A percentile compares a stretch with the other conserved stretches of the same genome.
phyloP scores from a whole-genome alignment of 2,797 vertebrate genomes.

The Pampus argenteus region DNA sequence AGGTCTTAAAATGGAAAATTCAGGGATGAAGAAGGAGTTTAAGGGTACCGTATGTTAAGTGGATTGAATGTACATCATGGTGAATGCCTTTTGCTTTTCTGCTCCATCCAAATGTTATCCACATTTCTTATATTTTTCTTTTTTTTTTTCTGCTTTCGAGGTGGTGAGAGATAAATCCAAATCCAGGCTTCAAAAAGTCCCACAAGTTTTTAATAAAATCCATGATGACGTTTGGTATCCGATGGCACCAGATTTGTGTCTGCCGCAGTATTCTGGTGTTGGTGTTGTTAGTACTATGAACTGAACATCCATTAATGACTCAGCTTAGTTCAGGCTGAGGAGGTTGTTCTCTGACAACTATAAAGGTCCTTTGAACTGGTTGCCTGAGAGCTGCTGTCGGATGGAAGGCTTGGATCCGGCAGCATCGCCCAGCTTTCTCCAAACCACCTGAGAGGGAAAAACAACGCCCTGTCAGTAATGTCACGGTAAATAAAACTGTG shows the following conservation, averaged over 20 bases:
- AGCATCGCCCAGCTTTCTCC: conserved; percentile 93
- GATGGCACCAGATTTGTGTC: background rate
- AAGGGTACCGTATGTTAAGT: no score
- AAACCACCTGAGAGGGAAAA: conserved; percentile 88
- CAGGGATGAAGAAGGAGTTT: background rate
- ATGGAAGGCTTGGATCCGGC: conserved; percentile 91
- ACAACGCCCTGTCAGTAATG: background rate
- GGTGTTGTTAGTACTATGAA: background rate
- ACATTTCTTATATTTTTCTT: background rate
- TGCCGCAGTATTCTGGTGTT: background rate
- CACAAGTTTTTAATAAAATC: background rate
- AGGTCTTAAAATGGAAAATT: background rate
- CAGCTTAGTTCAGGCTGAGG: conserved; percentile 8
- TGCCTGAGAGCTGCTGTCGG: conserved; percentile 92
- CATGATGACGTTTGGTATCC: background rate
- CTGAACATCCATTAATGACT: background rate
- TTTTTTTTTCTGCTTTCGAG: background rate
- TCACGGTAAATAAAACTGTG: background rate
- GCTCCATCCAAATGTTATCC: background rate
- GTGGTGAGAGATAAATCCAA: background rate
- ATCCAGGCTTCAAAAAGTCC: background rate
- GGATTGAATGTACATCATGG: background rate
- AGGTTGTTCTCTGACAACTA: conserved; percentile 63
- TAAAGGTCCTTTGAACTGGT: conserved; percentile 93
- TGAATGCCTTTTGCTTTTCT: background rate